Conservation (phyloP, 1,140 invertebrate species). For the Pogonognathellus flavescens region DNA sequence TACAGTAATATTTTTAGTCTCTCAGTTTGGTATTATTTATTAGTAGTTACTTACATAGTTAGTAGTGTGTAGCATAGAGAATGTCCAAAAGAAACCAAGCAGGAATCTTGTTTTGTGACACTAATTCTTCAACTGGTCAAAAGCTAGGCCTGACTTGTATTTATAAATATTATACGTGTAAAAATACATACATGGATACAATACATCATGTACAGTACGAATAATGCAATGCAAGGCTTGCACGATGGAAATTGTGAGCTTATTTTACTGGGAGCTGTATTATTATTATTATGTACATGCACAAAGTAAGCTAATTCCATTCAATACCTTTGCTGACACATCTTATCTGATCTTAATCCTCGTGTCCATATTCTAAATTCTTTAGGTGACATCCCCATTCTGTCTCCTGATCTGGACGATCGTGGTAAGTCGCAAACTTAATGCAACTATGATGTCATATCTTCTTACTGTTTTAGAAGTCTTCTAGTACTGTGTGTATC, state of each 20-base stretch:
- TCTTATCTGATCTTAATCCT: conserved; percentile 67
- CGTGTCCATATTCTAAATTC: conserved; percentile 55
- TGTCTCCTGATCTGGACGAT: conserved; percentile 77
- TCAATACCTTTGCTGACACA: not conserved
- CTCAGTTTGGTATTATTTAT: not conserved
- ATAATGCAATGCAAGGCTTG: conserved; percentile 21
- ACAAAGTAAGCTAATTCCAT: conserved; percentile 37
- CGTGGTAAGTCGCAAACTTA: conserved; percentile 70
- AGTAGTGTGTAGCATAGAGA: not conserved
- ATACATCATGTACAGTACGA: conserved; percentile 14
- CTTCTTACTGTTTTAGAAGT: not conserved
- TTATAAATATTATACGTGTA: no score
- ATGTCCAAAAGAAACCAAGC: conserved; percentile 42
- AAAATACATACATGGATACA: not conserved
- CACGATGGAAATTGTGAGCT: conserved; percentile 34
- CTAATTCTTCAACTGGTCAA: conserved; percentile 7
- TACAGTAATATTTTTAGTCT: not conserved
- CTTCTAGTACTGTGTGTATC: conserved; percentile 5
- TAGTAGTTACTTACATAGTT: not conserved
- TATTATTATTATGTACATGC: conserved; percentile 32
- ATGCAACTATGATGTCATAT: not conserved
- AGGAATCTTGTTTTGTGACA: conserved; percentile 48
- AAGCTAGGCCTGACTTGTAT: not conserved
- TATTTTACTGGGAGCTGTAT: conserved; percentile 58
- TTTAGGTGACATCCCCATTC: conserved; percentile 81